These are phyloP conservation scores for Drosophila limbata DNA, from an alignment of 2,888 invertebrate genomes.

Conservation along the genomic window DNA sequence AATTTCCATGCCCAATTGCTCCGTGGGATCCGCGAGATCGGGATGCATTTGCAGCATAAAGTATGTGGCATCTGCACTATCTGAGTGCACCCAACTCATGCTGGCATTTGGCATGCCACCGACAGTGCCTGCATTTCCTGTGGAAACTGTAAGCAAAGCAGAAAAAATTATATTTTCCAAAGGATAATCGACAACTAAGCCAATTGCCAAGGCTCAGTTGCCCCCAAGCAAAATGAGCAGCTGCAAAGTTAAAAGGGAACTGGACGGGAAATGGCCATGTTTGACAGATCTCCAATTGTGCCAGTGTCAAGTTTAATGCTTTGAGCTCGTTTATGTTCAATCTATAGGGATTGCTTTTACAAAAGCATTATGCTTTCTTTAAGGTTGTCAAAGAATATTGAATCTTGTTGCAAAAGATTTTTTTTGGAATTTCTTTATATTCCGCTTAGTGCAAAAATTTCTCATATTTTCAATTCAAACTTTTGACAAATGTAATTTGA, in stretches of 20 bases:
- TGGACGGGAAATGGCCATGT: conserved; percentile 33
- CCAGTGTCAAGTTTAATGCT: conserved; percentile 53
- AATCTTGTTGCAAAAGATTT: no score
- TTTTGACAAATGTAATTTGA: not conserved
- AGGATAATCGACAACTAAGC: conserved; percentile 20
- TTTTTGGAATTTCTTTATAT: no score
- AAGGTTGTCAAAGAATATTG: not conserved
- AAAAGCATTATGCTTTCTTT: not conserved
- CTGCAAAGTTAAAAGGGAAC: not conserved
- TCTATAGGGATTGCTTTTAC: not conserved
- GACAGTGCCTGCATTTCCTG: conserved; percentile 26
- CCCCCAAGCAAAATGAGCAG: conserved; percentile 2
- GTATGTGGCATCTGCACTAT: conserved; percentile 86
- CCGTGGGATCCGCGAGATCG: conserved; percentile 90
- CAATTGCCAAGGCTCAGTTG: conserved; percentile 41
- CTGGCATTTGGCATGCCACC: conserved; percentile 18
- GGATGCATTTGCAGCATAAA: conserved; percentile 90
- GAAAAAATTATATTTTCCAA: conserved; percentile 16
- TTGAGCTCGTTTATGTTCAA: not conserved
- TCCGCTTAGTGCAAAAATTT: not conserved
- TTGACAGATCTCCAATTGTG: conserved; percentile 65
- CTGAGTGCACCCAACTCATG: conserved; percentile 83
- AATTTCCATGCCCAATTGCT: conserved; percentile 91
- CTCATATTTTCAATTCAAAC: not conserved
- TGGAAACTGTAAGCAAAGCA: conserved; percentile 53